Conservation (phyloP, 2,113 vertebrate species). For the Chloebia gouldiae region DNA sequence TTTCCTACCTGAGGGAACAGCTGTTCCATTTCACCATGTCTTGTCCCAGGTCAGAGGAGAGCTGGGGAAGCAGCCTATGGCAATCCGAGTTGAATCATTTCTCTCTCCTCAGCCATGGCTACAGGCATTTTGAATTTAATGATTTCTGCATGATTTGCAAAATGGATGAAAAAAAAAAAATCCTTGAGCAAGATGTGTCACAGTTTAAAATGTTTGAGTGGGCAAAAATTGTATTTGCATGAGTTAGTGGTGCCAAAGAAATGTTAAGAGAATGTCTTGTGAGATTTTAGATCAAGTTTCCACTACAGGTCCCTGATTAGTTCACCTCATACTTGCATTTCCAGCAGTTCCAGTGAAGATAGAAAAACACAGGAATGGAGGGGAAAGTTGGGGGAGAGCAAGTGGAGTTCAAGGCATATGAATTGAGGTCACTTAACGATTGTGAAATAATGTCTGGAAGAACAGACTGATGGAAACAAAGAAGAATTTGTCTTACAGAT, state of each 20-base stretch:
- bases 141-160: neutral
- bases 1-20: neutral
- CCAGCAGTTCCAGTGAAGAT: neutral
- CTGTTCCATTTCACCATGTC: neutral
- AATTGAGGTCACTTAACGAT: neutral
- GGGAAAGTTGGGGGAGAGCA: neutral
- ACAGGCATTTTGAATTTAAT: neutral
- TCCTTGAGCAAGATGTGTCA: neutral
- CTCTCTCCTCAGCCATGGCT: neutral
- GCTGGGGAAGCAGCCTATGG: neutral
- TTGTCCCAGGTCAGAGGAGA: neutral
- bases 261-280: neutral
- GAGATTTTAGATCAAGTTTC: neutral
- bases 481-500: neutral
- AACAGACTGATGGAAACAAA: neutral
- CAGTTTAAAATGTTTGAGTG: neutral
- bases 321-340: neutral
- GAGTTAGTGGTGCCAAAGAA: neutral
- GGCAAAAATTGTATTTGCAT: neutral
- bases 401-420: no score
- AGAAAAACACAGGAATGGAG: neutral
- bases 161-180: neutral
- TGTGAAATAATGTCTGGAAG: neutral
- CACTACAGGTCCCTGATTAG: neutral
- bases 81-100: neutral